Evolutionary conservation across 2,888 invertebrate genomes (phyloP).

Genomic region (Argynnis bischoffii): DNA sequence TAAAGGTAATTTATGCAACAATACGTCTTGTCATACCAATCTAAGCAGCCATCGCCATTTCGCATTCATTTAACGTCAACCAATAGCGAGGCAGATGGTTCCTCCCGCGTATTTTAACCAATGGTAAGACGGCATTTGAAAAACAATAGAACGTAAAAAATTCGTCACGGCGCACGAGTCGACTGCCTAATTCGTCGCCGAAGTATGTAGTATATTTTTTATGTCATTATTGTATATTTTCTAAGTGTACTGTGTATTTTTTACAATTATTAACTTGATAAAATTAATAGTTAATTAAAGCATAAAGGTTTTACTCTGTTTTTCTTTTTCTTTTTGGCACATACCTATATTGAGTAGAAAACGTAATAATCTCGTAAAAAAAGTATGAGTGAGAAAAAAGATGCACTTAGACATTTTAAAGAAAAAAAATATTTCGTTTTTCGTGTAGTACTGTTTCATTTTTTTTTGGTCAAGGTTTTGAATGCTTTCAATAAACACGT

Average conservation of each 20-base stretch:
- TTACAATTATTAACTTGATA: neutral
- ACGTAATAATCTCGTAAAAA: too few species aligned
- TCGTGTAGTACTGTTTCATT: too few species aligned
- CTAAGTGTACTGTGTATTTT: neutral
- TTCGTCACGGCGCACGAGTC: conserved; percentile 71
- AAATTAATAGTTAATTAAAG: too few species aligned
- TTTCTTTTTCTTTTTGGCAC: too few species aligned
- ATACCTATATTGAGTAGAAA: too few species aligned
- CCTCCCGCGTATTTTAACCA: conserved; percentile 67
- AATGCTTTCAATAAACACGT: too few species aligned
- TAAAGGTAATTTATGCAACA: conserved; percentile 72
- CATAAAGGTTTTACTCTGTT: too few species aligned
- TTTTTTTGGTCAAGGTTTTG: too few species aligned
- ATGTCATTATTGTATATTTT: neutral
- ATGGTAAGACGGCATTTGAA: conserved; percentile 67
- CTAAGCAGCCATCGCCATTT: conserved; percentile 74
- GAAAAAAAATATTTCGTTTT: too few species aligned
- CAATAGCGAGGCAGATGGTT: conserved; percentile 61
- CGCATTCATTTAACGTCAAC: conserved; percentile 66
- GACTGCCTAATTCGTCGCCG: conserved; percentile 59
- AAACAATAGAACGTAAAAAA: conserved; percentile 81
- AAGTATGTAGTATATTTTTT: conserved; percentile 16
- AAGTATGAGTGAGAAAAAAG: too few species aligned
- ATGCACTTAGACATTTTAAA: too few species aligned
- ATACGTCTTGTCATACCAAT: conserved; percentile 70